These are phyloP conservation scores for Agrochola litura DNA, from an alignment of 2,888 invertebrate species.

Conservation along the genomic window DNA sequence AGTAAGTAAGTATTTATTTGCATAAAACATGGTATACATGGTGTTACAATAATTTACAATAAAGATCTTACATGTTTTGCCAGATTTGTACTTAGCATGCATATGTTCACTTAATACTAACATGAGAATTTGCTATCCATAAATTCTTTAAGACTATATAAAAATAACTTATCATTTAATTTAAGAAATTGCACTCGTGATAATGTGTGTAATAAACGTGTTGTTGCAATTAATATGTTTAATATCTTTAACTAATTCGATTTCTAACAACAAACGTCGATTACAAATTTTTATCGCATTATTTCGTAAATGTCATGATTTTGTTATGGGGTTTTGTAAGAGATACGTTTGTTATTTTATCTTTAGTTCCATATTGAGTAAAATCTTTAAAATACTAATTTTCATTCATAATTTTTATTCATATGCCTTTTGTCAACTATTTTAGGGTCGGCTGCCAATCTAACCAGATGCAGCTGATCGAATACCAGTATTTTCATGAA, in stretches of 20 bases:
- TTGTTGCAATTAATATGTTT: slow-evolving; percentile 21
- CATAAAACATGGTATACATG: too few relatives aligned
- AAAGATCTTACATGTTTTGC: too few relatives aligned
- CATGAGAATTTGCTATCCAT: too few relatives aligned
- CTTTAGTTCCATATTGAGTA: not conserved
- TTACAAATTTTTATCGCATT: slow-evolving; percentile 47
- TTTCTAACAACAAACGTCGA: slow-evolving; percentile 28
- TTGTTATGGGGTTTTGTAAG: slow-evolving; percentile 34
- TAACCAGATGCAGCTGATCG: too few relatives aligned
- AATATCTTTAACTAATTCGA: slow-evolving; percentile 46
- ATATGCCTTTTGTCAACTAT: too few relatives aligned
- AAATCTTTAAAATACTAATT: not conserved
- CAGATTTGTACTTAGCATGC: too few relatives aligned
- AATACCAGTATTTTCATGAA: too few relatives aligned
- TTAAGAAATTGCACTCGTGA: not conserved
- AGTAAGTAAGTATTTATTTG: too few relatives aligned
- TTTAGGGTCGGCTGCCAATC: too few relatives aligned
- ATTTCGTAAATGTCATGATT: slow-evolving; percentile 46
- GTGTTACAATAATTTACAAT: too few relatives aligned
- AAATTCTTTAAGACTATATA: too few relatives aligned
- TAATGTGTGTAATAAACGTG: slow-evolving; percentile 8
- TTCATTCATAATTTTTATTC: not conserved
- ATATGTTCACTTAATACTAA: too few relatives aligned
- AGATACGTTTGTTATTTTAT: not conserved
- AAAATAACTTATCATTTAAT: slow-evolving; percentile 4